phyloP scores from a whole-genome alignment of 1,140 invertebrate genomes.

The Drosophila nasuta region DNA sequence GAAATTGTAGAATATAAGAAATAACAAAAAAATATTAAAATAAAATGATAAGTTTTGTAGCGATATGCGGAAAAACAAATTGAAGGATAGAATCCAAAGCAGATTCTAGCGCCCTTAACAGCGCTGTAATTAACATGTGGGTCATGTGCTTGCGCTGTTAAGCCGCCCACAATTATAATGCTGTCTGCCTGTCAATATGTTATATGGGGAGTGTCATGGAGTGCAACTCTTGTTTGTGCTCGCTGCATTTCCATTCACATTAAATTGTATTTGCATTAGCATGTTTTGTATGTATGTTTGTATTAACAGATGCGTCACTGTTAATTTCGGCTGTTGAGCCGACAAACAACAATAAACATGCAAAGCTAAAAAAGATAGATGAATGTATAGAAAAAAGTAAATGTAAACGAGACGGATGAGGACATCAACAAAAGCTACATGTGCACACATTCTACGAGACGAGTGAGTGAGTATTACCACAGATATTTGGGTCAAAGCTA shows the following conservation, averaged over 20 bases:
- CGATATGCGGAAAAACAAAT: background rate
- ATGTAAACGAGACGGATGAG: constrained; percentile 18
- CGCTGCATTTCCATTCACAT: constrained; percentile 26
- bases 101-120: background rate
- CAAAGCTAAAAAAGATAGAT: constrained; percentile 11
- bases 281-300: background rate
- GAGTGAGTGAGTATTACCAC: constrained; percentile 74
- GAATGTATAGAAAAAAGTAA: constrained; percentile 12
- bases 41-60: background rate
- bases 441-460: constrained; percentile 42
- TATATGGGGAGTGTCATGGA: constrained; percentile 32
- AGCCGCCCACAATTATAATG: constrained; percentile 27
- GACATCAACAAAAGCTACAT: constrained; percentile 68
- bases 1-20: background rate
- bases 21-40: background rate
- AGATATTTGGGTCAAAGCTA: constrained; percentile 84
- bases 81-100: background rate
- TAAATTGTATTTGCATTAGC: constrained; percentile 2
- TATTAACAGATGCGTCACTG: constrained; percentile 20
- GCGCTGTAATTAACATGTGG: constrained; percentile 34
- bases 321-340: constrained; percentile 26
- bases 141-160: constrained; percentile 29
- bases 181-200: constrained; percentile 19
- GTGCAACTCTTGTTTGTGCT: constrained; percentile 22
- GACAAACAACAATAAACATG: constrained; percentile 30